Base-by-base conservation (phyloP, 2,888 invertebrate genomes). In the Drosophila anceps region DNA sequence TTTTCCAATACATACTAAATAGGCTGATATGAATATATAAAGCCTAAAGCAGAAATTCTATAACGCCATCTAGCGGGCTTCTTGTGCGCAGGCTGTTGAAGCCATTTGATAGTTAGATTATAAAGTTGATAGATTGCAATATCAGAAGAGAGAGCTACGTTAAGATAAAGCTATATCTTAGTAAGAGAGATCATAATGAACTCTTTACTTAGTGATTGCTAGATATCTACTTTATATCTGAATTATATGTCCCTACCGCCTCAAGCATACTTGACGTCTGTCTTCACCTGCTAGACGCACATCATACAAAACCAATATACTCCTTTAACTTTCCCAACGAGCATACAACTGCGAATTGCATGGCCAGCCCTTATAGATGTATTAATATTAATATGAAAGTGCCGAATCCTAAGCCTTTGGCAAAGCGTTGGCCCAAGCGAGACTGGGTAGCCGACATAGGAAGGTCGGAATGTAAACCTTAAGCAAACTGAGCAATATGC, bases 401-500 rank as follows among this genome's bases (percentile, higher is more conserved):
- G 51, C 18, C 43, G 43, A 57, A 4, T 35, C 35, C 51, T 20
- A 20, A 39, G 31, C 33, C 35, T 48, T 44, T 33, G 37, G 65
- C 78, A 65, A 58, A 41, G 31, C 39, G 20, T 50, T 44, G 24
- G 44, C 31, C 24, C 39, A 37, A 54, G 39, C 54, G 37, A 54
- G 37, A 53, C 15, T 53, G 35, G 9, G 10, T 24, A 9, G 9
- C 24, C 51, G 33, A 51, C 35, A 13, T 24, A n/a, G 27, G n/a
- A n/a, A 67, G 46, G 20, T 29, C 24, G 27, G 43, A 43, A 46
- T 51, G 24, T 20, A 27, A 37, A 39, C 50, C 41, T 43, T 35
- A 27, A 39, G 54, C 65, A 44, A 72, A 43, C 55, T 44, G 13
- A 61, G 24, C 81, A 89, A 90, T 82, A 87, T 90, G 89, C 81